A percentile compares a stretch with the other conserved stretches of the same genome.
phyloP scores from a whole-genome alignment of 1,140 invertebrate genomes.

The Grapholita molesta region DNA sequence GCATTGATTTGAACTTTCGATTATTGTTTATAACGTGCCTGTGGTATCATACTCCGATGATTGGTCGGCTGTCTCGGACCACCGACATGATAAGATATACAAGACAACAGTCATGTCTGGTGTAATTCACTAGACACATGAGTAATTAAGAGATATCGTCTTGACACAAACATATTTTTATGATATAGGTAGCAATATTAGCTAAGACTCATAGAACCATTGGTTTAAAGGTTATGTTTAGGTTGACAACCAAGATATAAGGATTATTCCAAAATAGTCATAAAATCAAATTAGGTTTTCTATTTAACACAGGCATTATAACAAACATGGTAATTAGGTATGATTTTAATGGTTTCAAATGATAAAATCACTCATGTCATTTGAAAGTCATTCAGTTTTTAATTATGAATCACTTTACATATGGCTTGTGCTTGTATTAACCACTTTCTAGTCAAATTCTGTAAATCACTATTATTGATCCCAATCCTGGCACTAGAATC shows the following conservation, averaged over 20 bases:
- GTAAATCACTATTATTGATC: too few relatives aligned
- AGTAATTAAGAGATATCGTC: neutral
- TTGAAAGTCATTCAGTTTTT: too few relatives aligned
- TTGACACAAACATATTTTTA: neutral
- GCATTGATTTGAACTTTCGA: neutral
- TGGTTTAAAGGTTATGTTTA: neutral
- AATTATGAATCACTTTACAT: too few relatives aligned
- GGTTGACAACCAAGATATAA: neutral
- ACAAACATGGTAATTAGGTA: too few relatives aligned
- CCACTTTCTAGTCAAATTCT: too few relatives aligned
- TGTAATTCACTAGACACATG: neutral
- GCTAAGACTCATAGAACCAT: neutral
- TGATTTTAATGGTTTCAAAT: too few relatives aligned
- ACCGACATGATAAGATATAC: neutral
- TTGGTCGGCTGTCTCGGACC: conserved; percentile 1
- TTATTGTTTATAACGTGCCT: conserved; percentile 3
- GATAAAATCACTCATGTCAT: too few relatives aligned
- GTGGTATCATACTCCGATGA: neutral
- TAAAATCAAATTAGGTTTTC: too few relatives aligned
- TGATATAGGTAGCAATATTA: neutral
- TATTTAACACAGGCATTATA: too few relatives aligned
- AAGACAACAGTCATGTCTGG: neutral
- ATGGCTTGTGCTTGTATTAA: too few relatives aligned
- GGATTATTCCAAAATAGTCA: too few relatives aligned
- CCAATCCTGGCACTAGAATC: too few relatives aligned